These are phyloP conservation scores for Gallinago jamesoni DNA, from an alignment of 2,113 vertebrate genomes.

Conservation along the genomic window DNA sequence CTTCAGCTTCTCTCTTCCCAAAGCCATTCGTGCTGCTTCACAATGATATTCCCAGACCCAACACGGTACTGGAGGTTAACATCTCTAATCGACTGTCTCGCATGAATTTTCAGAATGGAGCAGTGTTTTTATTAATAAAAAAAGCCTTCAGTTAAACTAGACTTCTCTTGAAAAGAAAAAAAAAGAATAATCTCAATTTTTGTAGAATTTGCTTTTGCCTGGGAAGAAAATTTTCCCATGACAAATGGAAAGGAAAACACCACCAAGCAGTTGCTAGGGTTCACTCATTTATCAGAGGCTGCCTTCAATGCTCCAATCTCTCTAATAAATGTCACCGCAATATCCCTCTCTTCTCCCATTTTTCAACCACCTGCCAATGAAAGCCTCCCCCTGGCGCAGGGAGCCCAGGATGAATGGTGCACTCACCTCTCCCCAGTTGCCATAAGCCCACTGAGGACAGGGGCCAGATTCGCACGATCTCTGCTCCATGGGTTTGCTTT, in stretches of 20 bases:
- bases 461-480: constrained; percentile 93
- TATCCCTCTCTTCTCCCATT: neutral
- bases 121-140: neutral
- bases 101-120: neutral
- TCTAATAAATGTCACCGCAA: neutral
- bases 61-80: neutral
- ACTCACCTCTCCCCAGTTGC: constrained; percentile 88
- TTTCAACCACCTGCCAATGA: neutral
- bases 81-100: neutral
- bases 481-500: constrained; percentile 87
- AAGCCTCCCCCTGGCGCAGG: neutral
- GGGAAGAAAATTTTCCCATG: neutral
- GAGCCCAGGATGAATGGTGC: constrained; percentile 24
- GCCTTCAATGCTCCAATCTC: neutral
- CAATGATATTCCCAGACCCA: neutral
- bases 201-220: neutral
- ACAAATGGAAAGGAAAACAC: neutral
- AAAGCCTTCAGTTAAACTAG: neutral
- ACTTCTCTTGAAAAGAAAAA: neutral
- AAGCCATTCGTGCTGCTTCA: neutral
- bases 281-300: neutral
- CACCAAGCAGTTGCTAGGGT: neutral
- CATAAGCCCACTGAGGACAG: constrained; percentile 94
- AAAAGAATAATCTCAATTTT: neutral
- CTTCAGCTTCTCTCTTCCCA: neutral